Base-by-base conservation (phyloP, 1,140 invertebrate species). In the Sycophila sp. region DNA sequence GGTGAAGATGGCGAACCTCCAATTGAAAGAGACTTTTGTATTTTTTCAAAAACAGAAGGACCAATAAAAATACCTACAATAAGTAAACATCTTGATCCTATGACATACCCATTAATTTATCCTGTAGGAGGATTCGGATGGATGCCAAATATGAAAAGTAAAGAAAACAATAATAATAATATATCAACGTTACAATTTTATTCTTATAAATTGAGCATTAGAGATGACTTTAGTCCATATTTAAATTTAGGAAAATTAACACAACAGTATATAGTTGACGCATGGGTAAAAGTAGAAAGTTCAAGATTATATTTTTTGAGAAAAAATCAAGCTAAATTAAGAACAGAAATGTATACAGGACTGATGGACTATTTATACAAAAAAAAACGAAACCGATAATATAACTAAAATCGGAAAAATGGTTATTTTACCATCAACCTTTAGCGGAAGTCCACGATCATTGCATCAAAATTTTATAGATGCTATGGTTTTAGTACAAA, bases 351-450 rank as follows among this genome's bases (percentile, higher is more conserved):
- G n/a, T 72, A 72, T 22, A 24, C 62, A 49, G 51, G 65, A 17
- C 8, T 72, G 11, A 64, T 64, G 11, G 71, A 73, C 60, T 62
- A 73, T 40, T 63, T 73, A 34, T 5, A 73, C 28, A 66, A 49
- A n/a, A 13, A n/a, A 36, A 34, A 60, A n/a, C n/a, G 49, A 42
- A 49, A 10, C 15, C 5, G 47, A 42, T 36, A 62, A 69, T 10
- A 24, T 24, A 6, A 60, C n/a, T n/a, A n/a, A 26, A 24, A 53
- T 67, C 13, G 71, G 64, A 53, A 53, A 56, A 51, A 63, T 45
- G 28, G 26, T 72, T 8, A 72, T 72, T 62, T 32, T 72, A 13
- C 71, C 71, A 42, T 63, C 68, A n/a, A 28, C 42, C 15, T 70
- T 53, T 62, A 19, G 28, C 10, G 38, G 69, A 34, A 53, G 28